A percentile compares a stretch with the other conserved stretches of the same genome.
phyloP scores from a whole-genome alignment of 1,140 invertebrate species.

The Formica selysi region DNA sequence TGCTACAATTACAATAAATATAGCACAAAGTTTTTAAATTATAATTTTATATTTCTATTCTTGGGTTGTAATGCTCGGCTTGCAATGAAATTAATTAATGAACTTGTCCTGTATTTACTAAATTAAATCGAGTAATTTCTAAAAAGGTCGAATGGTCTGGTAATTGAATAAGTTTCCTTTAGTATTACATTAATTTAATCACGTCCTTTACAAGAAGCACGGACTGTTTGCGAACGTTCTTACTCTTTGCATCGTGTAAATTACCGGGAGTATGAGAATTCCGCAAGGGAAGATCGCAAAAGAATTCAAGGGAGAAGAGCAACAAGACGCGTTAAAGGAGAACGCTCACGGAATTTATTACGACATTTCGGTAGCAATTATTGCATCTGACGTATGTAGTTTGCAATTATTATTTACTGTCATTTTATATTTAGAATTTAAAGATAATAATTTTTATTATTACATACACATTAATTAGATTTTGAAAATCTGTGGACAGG shows the following conservation, averaged over 20 bases:
- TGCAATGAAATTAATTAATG: not conserved
- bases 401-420: not conserved
- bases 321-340: constrained; percentile 61
- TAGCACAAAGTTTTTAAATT: not conserved
- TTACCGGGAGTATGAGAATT: constrained; percentile 41
- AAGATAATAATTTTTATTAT: not conserved
- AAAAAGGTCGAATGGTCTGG: not conserved
- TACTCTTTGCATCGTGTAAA: constrained; percentile 48
- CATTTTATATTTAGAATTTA: constrained; percentile 7
- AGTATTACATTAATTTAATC: constrained; percentile 47
- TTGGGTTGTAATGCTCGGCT: not conserved
- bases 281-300: constrained; percentile 42
- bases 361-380: not conserved
- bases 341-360: constrained; percentile 14
- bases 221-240: constrained; percentile 52
- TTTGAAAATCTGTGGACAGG: not conserved
- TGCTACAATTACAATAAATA: not conserved
- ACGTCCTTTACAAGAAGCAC: constrained; percentile 28
- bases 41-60: too few species aligned
- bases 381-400: not conserved
- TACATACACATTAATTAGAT: not conserved
- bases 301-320: constrained; percentile 49
- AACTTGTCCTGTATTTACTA: constrained; percentile 26
- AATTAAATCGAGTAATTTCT: constrained; percentile 17
- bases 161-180: constrained; percentile 44